A percentile compares a stretch with the other conserved stretches of the same genome.
phyloP scores from a whole-genome alignment of 2,797 vertebrate species.

The Brachyalestes nurse region DNA sequence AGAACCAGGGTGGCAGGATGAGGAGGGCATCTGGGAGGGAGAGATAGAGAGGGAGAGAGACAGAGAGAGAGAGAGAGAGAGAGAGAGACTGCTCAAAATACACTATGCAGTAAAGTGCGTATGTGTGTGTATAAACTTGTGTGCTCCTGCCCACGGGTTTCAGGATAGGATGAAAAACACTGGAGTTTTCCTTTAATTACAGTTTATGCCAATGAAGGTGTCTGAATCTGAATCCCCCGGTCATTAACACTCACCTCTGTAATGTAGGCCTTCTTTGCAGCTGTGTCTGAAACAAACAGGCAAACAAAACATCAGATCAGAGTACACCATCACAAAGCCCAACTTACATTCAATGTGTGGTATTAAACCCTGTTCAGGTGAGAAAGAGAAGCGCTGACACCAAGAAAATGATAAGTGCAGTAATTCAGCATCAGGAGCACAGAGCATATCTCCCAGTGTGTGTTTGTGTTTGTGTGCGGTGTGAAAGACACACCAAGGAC shows the following conservation, averaged over 20 bases:
- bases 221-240: neutral
- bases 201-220: neutral
- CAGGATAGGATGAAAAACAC: neutral
- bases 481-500: constrained; percentile 1
- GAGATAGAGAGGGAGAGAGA: neutral
- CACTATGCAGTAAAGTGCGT: neutral
- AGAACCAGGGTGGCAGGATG: constrained; percentile 77
- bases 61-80: neutral
- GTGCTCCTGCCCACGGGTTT: neutral
- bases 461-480: neutral
- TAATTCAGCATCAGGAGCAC: constrained; percentile 5
- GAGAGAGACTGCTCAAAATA: neutral
- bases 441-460: neutral
- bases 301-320: neutral
- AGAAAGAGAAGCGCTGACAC: neutral
- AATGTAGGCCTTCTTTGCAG: constrained; percentile 55
- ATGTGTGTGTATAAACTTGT: no score
- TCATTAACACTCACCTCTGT: constrained; percentile 56
- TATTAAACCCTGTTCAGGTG: neutral
- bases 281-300: constrained; percentile 53
- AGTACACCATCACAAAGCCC: neutral
- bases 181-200: neutral
- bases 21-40: constrained; percentile 77
- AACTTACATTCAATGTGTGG: neutral
- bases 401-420: constrained; percentile 1